Base-by-base conservation (phyloP, 2,113 vertebrate species). In the Ciconia stormi region DNA sequence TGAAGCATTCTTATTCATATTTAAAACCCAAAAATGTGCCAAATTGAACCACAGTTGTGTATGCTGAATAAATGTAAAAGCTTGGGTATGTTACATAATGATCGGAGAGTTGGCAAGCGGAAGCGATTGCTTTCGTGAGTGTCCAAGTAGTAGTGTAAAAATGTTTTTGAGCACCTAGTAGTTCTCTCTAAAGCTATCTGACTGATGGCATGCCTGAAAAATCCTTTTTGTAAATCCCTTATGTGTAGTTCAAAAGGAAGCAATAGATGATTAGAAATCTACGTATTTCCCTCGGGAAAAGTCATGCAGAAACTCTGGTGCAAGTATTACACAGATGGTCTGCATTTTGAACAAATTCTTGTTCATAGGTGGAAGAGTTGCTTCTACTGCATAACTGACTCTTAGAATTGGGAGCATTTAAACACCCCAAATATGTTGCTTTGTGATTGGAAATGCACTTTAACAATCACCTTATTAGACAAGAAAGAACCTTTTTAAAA, bases 1-100 rank as follows among this genome's bases (percentile, higher is more conserved):
- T 90, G 82, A 88, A 92, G 85, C 82, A 71, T 93, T 95, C 90
- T 96, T 96, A 95, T 73, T 95, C 87, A 90, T 94, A 94, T 96
- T 96, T 92, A 86, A 97, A 94, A 94, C 4, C 30, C 55, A 58
- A 92, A 83, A 86, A 87, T 44, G 63, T 93, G 88, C 93, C 95
- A 95, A 81, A 96, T 55, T 78, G 88, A 96, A 83, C 92, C 80
- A 83, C 67, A 62, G 79, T 94, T 81, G 73, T 82, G 34, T 56
- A 36, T 40, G 22, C 62, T 74, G 82, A 70, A 73, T 80, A 95
- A 72, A 82, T 70, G 63, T 63, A 70, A 90, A 88, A 90, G 85
- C 82, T 74, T 38, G 76, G 74, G 58, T 79, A 4, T 56, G 13
- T 90, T 90, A 46, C 62, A 32, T 90, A 88, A 92, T 91, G 88